These are phyloP conservation scores for Streblospio benedicti DNA, from an alignment of 1,140 invertebrate species.

Conservation along the genomic window DNA sequence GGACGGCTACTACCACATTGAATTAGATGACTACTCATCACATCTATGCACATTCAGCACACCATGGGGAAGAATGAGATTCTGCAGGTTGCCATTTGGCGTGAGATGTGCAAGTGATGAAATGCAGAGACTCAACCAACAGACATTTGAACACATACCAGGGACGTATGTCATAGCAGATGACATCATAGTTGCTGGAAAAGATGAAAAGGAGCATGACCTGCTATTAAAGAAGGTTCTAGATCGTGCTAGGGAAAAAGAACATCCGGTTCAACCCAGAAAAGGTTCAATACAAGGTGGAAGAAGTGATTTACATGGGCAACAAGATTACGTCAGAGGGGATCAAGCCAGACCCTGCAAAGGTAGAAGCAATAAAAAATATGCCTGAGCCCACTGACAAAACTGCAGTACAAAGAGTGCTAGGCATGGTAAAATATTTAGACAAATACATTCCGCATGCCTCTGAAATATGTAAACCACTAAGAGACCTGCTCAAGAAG, in stretches of 20 bases:
- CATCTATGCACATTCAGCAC: constrained; percentile 10
- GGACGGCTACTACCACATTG: constrained; percentile 7
- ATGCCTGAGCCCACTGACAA: constrained; percentile 21
- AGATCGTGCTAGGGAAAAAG: constrained; percentile 29
- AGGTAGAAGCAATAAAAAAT: constrained; percentile 35
- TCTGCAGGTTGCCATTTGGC: constrained; percentile 4
- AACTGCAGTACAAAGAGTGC: constrained; percentile 19
- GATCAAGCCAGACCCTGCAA: constrained; percentile 38
- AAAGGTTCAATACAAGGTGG: constrained; percentile 23
- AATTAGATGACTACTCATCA: not conserved
- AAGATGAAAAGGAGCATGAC: constrained; percentile 3
- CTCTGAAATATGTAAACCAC: not conserved
- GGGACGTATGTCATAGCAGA: constrained; percentile 43
- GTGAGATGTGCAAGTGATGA: constrained; percentile 4
- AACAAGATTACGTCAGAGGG: constrained; percentile 41
- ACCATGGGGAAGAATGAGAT: constrained; percentile 2
- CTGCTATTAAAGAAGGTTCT: constrained; percentile 25
- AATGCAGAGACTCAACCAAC: constrained; percentile 3
- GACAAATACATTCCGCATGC: constrained; percentile 18
- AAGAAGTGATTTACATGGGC: constrained; percentile 7
- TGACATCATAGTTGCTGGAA: constrained; percentile 12
- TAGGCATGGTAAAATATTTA: constrained; percentile 27
- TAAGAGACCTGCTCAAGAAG: constrained; percentile 7
- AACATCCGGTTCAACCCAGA: constrained; percentile 38
- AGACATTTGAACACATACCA: constrained; percentile 26